These are phyloP conservation scores for Arizona elegans DNA, from an alignment of 2,113 vertebrate genomes.

Conservation along the genomic window DNA sequence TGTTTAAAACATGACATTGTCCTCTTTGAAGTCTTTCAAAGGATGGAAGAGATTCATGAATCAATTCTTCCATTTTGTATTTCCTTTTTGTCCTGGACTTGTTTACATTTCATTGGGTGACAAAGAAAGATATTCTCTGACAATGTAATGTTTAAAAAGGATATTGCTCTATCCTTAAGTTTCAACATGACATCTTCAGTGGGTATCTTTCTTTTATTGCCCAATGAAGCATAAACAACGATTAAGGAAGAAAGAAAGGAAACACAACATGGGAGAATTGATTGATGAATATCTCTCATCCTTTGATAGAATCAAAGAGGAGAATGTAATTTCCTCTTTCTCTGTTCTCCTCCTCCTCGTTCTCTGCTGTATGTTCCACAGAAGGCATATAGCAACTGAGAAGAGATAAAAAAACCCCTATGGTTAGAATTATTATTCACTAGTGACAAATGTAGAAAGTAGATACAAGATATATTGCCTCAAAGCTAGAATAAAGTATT, in stretches of 20 bases:
- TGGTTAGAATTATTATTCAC: constrained; percentile 8
- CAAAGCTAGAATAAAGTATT: neutral
- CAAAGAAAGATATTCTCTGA: neutral
- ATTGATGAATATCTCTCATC: neutral
- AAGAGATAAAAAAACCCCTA: neutral
- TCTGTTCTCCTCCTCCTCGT: neutral
- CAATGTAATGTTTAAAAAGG: neutral
- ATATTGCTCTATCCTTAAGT: neutral
- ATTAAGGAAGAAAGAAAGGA: neutral
- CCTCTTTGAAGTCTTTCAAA: neutral
- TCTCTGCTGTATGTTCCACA: neutral
- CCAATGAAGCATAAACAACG: neutral
- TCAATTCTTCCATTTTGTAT: neutral
- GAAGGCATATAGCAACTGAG: neutral
- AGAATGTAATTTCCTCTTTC: neutral
- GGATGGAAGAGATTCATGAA: neutral
- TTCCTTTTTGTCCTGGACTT: neutral
- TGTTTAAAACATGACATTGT: neutral
- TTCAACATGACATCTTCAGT: neutral
- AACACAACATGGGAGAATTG: neutral
- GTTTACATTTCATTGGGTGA: neutral
- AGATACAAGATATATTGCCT: neutral
- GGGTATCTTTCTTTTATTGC: neutral
- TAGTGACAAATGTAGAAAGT: neutral
- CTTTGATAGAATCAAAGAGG: neutral